A percentile compares a stretch with the other conserved stretches of the same genome.
Conservation (phyloP, 2,888 invertebrate genomes). For the Eupithecia vulgata region DNA sequence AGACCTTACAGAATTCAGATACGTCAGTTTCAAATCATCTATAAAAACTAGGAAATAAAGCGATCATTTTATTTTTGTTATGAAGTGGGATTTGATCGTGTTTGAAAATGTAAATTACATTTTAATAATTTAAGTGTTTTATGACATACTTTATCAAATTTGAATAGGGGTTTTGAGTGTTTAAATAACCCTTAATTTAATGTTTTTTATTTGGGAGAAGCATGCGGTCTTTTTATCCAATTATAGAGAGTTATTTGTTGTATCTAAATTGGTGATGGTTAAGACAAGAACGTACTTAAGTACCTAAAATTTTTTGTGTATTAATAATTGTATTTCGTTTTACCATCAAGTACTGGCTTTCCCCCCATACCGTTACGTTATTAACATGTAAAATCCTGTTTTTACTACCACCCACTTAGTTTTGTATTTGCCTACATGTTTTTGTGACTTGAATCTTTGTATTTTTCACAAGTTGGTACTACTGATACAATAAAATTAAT, state of each 20-base stretch:
- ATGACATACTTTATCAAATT: background rate
- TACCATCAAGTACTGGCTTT: background rate
- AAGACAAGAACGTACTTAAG: background rate
- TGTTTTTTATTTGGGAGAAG: conserved; percentile 5
- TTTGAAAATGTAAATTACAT: background rate
- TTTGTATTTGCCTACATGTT: background rate
- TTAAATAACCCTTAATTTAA: background rate
- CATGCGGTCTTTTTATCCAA: background rate
- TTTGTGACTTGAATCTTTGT: background rate
- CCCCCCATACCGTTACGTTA: background rate
- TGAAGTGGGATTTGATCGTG: background rate
- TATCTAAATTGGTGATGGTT: background rate
- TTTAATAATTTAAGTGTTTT: background rate
- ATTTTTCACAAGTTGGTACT: background rate
- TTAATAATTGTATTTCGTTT: background rate
- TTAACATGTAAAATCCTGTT: background rate
- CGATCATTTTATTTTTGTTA: no score
- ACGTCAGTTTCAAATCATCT: no score
- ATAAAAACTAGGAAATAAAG: no score
- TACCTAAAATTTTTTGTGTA: background rate
- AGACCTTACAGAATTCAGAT: no score
- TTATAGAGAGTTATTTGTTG: background rate
- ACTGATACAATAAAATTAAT: background rate
- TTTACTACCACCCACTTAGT: background rate
- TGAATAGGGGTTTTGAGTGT: background rate